Base-by-base conservation (phyloP, 2,113 vertebrate species). In the Cyanistes caeruleus region DNA sequence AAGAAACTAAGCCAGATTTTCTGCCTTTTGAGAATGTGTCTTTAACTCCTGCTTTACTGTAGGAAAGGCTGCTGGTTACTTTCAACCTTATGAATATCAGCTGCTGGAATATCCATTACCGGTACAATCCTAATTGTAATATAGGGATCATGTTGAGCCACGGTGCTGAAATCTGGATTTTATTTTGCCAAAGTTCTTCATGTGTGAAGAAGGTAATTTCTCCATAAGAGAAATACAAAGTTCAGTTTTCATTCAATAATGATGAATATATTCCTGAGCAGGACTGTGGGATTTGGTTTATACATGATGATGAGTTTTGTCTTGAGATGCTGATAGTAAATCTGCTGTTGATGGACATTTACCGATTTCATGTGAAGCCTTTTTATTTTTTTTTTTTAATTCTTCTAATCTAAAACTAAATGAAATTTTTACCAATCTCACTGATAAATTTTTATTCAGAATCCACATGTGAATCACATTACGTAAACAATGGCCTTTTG, bases 401-500 rank as follows among this genome's bases (percentile, higher is more conserved):
- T 46, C 12, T 91, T 64, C 88, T 80, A 67, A 91, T 90, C 79
- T 94, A 95, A 97, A 97, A 10, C 51, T 87, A 88, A 98, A 93
- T 93, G 41, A 90, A 94, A 88, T 97, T 96, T 96, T 97, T 97
- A 60, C 58, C 73, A 91, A 70, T 96, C 90, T 93, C 64, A 70
- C 69, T 90, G 95, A 97, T 96, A 96, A 95, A 94, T 96, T 97
- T 97, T 75, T 23, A 89, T 95, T 96, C 87, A 43, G 59, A 97
- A 86, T 82, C 48, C 85, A 97, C 84, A 87, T 94, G 95, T 83
- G 92, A 97, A 89, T 88, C 96, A 58, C 59, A 92, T 69, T 97
- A 82, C 7, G 17, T 96, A 97, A 97, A 97, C 96, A 97, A 97
- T 95, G 88, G 91, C 87, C 92, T 97, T 96, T 97, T 95, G 91